phyloP scores from a whole-genome alignment of 2,113 vertebrate species.

The Saguinus midas region DNA sequence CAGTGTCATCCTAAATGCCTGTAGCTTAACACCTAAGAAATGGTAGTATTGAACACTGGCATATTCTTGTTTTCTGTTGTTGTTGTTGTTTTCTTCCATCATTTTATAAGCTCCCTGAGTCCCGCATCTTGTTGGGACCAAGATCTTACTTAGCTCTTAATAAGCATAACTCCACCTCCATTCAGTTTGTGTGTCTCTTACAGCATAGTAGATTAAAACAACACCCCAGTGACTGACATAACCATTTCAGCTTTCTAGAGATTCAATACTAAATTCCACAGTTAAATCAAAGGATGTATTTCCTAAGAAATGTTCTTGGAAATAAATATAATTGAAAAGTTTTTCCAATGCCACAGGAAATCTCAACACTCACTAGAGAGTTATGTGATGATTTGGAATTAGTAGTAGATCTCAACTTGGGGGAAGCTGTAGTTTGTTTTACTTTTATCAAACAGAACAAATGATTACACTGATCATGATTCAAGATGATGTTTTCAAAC shows the following conservation, averaged over 20 bases:
- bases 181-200: not conserved
- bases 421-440: not conserved
- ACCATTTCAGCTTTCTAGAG: not conserved
- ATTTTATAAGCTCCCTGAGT: not conserved
- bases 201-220: not conserved
- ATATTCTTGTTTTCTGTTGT: not conserved
- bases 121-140: not conserved
- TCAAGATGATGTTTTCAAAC: not conserved
- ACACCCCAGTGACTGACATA: not conserved
- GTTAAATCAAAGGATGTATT: not conserved
- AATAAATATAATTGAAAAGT: not conserved
- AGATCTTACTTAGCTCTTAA: not conserved
- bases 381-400: not conserved
- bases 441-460: slow-evolving; percentile 1
- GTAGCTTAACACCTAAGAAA: slow-evolving; percentile 18
- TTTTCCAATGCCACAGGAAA: not conserved
- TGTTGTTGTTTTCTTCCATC: not conserved
- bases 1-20: slow-evolving; percentile 4
- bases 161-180: not conserved
- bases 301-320: slow-evolving; percentile 25
- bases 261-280: not conserved
- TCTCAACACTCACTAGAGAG: not conserved
- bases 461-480: not conserved
- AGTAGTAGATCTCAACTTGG: not conserved
- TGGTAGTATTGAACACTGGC: not conserved